These are phyloP conservation scores for Papilio glaucus DNA, from an alignment of 1,140 invertebrate species.

Conservation along the genomic window DNA sequence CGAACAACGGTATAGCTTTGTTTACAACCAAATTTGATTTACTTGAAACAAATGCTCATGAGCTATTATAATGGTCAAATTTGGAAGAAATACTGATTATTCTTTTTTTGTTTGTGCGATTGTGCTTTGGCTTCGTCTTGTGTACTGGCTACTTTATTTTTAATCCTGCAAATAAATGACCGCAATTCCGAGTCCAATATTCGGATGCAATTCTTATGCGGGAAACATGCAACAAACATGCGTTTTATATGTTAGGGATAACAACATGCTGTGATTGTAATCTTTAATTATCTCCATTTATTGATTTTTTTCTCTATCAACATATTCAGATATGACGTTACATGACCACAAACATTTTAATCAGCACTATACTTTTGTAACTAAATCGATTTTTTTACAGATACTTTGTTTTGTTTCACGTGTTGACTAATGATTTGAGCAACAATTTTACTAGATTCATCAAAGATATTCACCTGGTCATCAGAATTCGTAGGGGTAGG, in stretches of 20 bases:
- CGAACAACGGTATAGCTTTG: conserved; percentile 7
- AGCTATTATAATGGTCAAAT: too few relatives aligned
- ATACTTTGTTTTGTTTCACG: not conserved
- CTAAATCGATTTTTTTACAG: not conserved
- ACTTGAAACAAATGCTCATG: too few relatives aligned
- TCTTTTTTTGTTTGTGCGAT: too few relatives aligned
- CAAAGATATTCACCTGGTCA: conserved; percentile 84
- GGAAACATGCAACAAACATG: conserved; percentile 68
- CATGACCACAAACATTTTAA: not conserved
- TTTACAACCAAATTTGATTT: too few relatives aligned
- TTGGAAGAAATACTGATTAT: too few relatives aligned
- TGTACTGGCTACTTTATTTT: conserved; percentile 11
- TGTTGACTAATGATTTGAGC: conserved; percentile 24
- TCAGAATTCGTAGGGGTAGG: conserved; percentile 80
- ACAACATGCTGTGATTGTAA: conserved; percentile 28
- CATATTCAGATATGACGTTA: conserved; percentile 17
- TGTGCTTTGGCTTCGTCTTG: not conserved
- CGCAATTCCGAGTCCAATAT: conserved; percentile 26
- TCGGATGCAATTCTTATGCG: conserved; percentile 31
- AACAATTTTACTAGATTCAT: conserved; percentile 29
- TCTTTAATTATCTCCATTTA: conserved; percentile 13
- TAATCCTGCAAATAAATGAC: conserved; percentile 29
- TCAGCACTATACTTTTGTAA: not conserved
- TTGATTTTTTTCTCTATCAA: conserved; percentile 13
- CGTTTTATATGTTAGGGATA: conserved; percentile 36